Evolutionary conservation across 2,888 invertebrate species (phyloP).

Genomic region (Caenorhabditis panamensis): DNA sequence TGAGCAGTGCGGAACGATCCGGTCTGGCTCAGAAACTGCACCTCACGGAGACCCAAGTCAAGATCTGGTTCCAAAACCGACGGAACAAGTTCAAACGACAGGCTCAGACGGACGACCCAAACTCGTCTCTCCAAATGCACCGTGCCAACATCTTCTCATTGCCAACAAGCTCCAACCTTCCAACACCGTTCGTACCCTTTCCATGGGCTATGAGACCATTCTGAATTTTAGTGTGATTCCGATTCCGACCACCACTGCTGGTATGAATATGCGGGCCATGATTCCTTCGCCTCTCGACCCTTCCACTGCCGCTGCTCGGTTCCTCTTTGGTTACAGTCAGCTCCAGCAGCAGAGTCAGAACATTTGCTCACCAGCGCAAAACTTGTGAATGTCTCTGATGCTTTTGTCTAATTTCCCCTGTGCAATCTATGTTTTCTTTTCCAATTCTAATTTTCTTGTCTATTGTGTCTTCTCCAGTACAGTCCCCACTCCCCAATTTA

Average conservation of each 20-base stretch:
- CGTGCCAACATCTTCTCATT: slow-evolving; percentile 58
- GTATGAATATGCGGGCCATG: slow-evolving; percentile 43
- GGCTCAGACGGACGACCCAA: slow-evolving; percentile 67
- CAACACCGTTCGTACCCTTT: slow-evolving; percentile 36
- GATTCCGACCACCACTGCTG: slow-evolving; percentile 31
- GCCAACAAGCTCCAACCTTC: slow-evolving; percentile 6
- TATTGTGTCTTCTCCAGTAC: background rate
- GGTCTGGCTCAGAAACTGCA: slow-evolving; percentile 73
- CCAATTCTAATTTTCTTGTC: background rate
- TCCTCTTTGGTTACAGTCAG: slow-evolving; percentile 61
- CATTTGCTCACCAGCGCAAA: slow-evolving; percentile 34
- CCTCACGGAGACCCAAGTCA: slow-evolving; percentile 80
- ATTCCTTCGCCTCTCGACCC: slow-evolving; percentile 56
- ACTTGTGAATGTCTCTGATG: slow-evolving; percentile 12
- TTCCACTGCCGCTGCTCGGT: slow-evolving; percentile 57
- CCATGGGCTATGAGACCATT: background rate
- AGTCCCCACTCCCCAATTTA: slow-evolving; percentile 18
- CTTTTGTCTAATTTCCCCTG: slow-evolving; percentile 22
- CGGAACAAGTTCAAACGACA: slow-evolving; percentile 78
- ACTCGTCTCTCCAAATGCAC: slow-evolving; percentile 60
- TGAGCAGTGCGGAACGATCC: slow-evolving; percentile 75
- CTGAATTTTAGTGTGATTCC: slow-evolving; percentile 20
- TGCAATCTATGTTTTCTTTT: slow-evolving; percentile 41
- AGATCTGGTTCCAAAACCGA: slow-evolving; percentile 80
- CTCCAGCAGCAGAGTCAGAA: slow-evolving; percentile 22